A percentile compares a stretch with the other conserved stretches of the same genome.
Conservation (phyloP, 2,888 invertebrate species). For the Dendrolimus houi region DNA sequence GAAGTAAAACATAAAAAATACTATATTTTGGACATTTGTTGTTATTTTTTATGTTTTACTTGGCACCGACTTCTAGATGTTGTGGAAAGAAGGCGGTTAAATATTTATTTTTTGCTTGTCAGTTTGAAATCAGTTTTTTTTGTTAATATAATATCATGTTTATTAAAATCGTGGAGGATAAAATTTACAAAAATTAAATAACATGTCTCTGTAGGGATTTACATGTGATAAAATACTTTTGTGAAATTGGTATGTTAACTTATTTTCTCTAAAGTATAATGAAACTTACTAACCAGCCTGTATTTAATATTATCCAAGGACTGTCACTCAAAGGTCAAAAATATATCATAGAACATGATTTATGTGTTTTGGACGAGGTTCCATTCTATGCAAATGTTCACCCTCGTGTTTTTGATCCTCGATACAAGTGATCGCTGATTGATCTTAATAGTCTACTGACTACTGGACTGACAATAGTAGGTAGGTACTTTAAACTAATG, state of each 20-base stretch:
- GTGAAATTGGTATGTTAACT: background rate
- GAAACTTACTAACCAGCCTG: conserved; percentile 24
- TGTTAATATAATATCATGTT: no score
- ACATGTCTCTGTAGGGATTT: no score
- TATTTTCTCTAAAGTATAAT: background rate
- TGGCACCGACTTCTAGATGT: no score
- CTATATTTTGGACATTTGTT: no score
- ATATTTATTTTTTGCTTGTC: no score
- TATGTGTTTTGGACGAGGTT: conserved; percentile 34
- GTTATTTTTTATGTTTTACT: no score
- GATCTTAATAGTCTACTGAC: conserved; percentile 21
- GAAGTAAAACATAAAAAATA: no score
- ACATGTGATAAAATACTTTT: background rate
- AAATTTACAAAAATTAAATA: no score
- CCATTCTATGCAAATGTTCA: conserved; percentile 74
- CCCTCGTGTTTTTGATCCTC: conserved; percentile 43
- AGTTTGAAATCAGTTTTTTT: no score
- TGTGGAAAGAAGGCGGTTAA: no score
- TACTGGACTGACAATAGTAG: background rate
- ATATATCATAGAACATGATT: conserved; percentile 26
- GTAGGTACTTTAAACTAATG: no score
- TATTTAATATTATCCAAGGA: conserved; percentile 21
- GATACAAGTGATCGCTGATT: conserved; percentile 39
- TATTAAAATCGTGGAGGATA: no score
- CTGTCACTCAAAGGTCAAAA: conserved; percentile 36